phyloP scores from a whole-genome alignment of 2,888 invertebrate species.

The Xestobium rufovillosum region DNA sequence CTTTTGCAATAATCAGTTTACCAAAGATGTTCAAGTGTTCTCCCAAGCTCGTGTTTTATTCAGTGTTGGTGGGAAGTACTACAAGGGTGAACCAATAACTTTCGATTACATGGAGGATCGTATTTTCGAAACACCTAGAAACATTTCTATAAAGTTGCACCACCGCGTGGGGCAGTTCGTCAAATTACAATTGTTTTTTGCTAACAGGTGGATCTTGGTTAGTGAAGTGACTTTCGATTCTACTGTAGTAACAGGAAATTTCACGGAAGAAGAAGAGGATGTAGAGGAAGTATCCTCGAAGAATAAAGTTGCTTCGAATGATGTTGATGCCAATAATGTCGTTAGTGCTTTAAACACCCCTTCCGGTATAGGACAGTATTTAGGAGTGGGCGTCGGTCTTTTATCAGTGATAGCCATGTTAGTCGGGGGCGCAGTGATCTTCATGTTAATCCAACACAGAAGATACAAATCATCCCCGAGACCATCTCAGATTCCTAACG shows the following conservation, averaged over 20 bases:
- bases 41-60: constrained; percentile 72
- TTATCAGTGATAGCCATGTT: constrained; percentile 38
- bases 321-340: constrained; percentile 32
- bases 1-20: constrained; percentile 79
- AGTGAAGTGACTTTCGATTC: constrained; percentile 86
- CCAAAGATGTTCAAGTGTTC: constrained; percentile 78
- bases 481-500: constrained; percentile 35
- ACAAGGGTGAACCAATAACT: constrained; percentile 68
- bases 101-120: constrained; percentile 66
- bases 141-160: constrained; percentile 74
- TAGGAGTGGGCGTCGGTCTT: constrained; percentile 40
- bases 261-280: constrained; percentile 36
- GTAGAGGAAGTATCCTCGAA: constrained; percentile 20
- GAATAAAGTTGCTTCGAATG: constrained; percentile 20
- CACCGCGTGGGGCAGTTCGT: constrained; percentile 76
- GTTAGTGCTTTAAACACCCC: constrained; percentile 37
- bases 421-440: constrained; percentile 37
- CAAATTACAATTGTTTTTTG: constrained; percentile 68
- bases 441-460: constrained; percentile 38
- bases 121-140: constrained; percentile 72
- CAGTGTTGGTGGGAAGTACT: constrained; percentile 73
- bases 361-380: constrained; percentile 37
- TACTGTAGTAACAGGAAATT: constrained; percentile 37
- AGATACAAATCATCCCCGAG: constrained; percentile 36
- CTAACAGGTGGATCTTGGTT: constrained; percentile 80